These are phyloP conservation scores for Tinea pellionella DNA, from an alignment of 2,888 invertebrate genomes.

Conservation along the genomic window DNA sequence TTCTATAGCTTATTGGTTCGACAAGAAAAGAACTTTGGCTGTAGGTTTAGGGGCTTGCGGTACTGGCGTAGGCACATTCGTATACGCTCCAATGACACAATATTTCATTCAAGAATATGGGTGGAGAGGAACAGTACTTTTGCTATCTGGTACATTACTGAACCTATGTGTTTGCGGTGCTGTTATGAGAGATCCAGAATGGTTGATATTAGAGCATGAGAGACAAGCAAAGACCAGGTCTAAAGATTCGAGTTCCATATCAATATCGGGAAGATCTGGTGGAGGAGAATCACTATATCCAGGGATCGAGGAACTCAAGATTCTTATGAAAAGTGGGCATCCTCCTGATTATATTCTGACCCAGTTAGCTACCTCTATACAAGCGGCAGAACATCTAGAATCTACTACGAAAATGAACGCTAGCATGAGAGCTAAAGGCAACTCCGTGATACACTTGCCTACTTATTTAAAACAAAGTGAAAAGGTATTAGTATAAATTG, in stretches of 20 bases:
- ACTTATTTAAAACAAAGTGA: conserved; percentile 78
- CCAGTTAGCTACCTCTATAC: conserved; percentile 52
- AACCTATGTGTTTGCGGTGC: conserved; percentile 89
- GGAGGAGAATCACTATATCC: conserved; percentile 40
- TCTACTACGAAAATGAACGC: conserved; percentile 27
- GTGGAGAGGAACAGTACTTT: conserved; percentile 86
- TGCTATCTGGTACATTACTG: conserved; percentile 85
- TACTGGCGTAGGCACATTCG: conserved; percentile 88
- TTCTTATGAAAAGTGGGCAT: conserved; percentile 70
- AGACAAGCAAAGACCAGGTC: conserved; percentile 49
- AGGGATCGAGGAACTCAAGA: conserved; percentile 65
- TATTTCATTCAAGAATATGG: conserved; percentile 81
- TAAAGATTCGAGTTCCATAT: conserved; percentile 60
- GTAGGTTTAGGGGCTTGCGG: conserved; percentile 90
- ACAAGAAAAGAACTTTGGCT: conserved; percentile 86
- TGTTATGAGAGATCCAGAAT: conserved; percentile 89
- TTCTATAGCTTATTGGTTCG: conserved; percentile 93
- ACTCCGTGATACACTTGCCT: conserved; percentile 79
- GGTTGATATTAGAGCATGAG: conserved; percentile 77
- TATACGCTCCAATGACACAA: conserved; percentile 88
- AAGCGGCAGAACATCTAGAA: conserved; percentile 27
- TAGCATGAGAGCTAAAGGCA: conserved; percentile 31
- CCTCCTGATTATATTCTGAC: conserved; percentile 64
- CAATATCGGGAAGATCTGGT: conserved; percentile 57
- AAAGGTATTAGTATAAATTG: conserved; percentile 57